Evolutionary conservation across 2,888 invertebrate genomes (phyloP).

Genomic region (Chloroclystis v-ata): DNA sequence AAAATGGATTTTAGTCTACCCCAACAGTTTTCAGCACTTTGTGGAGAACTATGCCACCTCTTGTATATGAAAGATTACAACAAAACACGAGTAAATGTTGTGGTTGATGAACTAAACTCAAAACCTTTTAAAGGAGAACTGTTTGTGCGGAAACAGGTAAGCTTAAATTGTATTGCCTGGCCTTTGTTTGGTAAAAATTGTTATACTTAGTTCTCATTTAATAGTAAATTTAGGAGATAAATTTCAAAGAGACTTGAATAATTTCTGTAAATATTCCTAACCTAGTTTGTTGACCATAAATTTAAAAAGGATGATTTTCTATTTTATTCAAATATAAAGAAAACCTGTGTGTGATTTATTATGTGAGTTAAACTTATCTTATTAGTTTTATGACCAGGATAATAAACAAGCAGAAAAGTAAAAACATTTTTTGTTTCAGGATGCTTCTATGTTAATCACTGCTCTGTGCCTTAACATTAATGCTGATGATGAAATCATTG

Average conservation of each 20-base stretch:
- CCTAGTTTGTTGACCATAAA: too few relatives aligned
- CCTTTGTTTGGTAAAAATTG: not conserved
- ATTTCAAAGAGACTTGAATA: too few relatives aligned
- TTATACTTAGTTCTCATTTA: too few relatives aligned
- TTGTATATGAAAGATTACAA: slow-evolving; percentile 61
- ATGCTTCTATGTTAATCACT: slow-evolving; percentile 51
- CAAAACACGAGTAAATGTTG: slow-evolving; percentile 67
- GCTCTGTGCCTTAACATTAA: slow-evolving; percentile 55
- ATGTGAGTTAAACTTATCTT: too few relatives aligned
- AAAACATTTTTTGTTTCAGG: slow-evolving; percentile 45
- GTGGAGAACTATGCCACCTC: slow-evolving; percentile 58
- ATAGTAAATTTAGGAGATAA: too few relatives aligned
- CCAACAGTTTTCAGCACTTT: slow-evolving; percentile 51
- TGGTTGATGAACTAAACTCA: slow-evolving; percentile 80
- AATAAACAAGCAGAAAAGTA: not conserved
- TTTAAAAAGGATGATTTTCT: too few relatives aligned
- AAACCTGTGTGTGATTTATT: too few relatives aligned
- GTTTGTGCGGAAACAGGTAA: slow-evolving; percentile 67
- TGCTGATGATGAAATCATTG: slow-evolving; percentile 72
- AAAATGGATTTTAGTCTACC: slow-evolving; percentile 42
- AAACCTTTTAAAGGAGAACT: slow-evolving; percentile 76
- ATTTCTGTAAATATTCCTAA: too few relatives aligned
- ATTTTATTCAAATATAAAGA: too few relatives aligned
- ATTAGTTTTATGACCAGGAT: too few relatives aligned
- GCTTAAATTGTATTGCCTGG: slow-evolving; percentile 22